Evolutionary conservation across 2,888 invertebrate genomes (phyloP).

Genomic region (Nephrotoma appendiculata): DNA sequence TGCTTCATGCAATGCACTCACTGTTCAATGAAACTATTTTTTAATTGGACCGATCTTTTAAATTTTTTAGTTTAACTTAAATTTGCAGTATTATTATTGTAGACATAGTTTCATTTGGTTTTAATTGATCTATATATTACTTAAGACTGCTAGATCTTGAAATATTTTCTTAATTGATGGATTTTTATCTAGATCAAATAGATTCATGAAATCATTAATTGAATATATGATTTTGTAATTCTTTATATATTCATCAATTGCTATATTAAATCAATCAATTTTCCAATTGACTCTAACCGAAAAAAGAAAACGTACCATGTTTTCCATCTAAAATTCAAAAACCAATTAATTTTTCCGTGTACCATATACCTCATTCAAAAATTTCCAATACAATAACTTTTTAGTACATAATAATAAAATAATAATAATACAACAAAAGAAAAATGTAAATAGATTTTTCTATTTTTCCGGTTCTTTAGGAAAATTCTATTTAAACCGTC

Average conservation of each 20-base stretch:
- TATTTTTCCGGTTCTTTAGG: not conserved
- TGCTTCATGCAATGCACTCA: not conserved
- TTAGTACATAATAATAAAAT: not conserved
- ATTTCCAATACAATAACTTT: not conserved
- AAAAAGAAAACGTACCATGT: not conserved
- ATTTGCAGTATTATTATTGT: not conserved
- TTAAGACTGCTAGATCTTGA: not conserved
- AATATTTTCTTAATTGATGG: not conserved
- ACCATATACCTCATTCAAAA: not conserved
- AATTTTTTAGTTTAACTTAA: not conserved
- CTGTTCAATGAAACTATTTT: not conserved
- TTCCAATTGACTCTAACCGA: not conserved
- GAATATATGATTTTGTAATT: not conserved
- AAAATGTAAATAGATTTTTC: not conserved
- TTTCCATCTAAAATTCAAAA: not conserved
- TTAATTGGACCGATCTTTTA: not conserved
- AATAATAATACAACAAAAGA: not conserved
- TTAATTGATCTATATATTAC: not conserved
- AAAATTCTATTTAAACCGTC: not conserved
- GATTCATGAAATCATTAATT: not conserved
- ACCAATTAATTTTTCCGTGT: not conserved
- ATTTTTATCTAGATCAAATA: not conserved
- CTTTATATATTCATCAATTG: no score
- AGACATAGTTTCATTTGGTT: not conserved
- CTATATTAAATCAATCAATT: no score